Evolutionary conservation across 2,797 vertebrate species (phyloP).

Genomic region (Apogon hyalosoma): DNA sequence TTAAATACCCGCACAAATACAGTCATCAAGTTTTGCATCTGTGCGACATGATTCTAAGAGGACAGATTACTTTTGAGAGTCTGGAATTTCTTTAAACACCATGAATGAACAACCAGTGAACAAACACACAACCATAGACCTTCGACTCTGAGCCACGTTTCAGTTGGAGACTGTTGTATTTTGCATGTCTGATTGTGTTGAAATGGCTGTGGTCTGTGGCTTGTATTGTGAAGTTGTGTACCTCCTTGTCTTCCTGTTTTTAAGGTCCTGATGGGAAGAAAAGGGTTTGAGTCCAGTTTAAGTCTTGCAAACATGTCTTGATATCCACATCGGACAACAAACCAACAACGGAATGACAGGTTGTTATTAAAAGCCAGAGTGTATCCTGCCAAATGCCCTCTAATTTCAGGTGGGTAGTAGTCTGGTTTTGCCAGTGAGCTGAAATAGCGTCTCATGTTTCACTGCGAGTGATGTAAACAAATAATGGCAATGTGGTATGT

Average conservation of each 20-base stretch:
- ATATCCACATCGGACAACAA: neutral
- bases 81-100: neutral
- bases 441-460: neutral
- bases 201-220: neutral
- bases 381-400: neutral
- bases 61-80: neutral
- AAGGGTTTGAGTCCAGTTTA: no score
- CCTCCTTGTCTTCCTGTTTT: slow-evolving; percentile 14
- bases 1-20: neutral
- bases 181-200: neutral
- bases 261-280: neutral
- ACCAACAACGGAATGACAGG: no score
- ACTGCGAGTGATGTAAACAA: neutral
- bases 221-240: neutral
- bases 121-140: slow-evolving; percentile 22
- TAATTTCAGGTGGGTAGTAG: neutral
- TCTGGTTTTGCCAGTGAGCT: neutral
- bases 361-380: neutral
- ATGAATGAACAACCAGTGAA: slow-evolving; percentile 50
- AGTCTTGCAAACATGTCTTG: neutral
- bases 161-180: neutral
- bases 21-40: neutral
- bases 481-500: neutral
- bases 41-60: neutral
- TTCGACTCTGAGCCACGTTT: slow-evolving; percentile 6